phyloP scores from a whole-genome alignment of 2,113 vertebrate species.

The Planiliza haematocheilus region DNA sequence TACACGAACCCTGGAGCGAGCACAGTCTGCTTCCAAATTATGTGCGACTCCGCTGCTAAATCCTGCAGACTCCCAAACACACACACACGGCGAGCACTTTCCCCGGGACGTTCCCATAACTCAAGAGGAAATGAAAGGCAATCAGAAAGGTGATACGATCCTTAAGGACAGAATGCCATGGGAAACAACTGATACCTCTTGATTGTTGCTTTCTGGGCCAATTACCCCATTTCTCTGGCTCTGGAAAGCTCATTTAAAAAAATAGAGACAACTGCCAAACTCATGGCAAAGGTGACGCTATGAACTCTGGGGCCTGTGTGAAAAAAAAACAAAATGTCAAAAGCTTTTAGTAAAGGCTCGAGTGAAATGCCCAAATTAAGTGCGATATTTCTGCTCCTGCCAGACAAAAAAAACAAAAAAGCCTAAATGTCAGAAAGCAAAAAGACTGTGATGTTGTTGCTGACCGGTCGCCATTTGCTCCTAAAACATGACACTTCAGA shows the following conservation, averaged over 20 bases:
- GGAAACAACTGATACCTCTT: neutral
- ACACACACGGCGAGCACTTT: neutral
- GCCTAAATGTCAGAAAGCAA: slow-evolving; percentile 49
- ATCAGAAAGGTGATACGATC: neutral
- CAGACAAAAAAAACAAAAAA: slow-evolving; percentile 27
- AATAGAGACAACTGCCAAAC: slow-evolving; percentile 28
- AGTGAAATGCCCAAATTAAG: slow-evolving; percentile 44
- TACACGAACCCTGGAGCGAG: slow-evolving; percentile 23
- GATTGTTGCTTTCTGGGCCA: neutral
- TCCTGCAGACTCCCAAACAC: slow-evolving; percentile 18
- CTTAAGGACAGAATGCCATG: neutral
- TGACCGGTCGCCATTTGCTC: slow-evolving; percentile 34
- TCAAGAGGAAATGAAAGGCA: neutral
- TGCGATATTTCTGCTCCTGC: slow-evolving; percentile 45
- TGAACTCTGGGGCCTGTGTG: slow-evolving; percentile 12
- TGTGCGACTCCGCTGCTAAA: neutral
- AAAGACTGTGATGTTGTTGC: slow-evolving; percentile 46
- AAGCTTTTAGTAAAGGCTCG: slow-evolving; percentile 32
- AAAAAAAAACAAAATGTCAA: slow-evolving; percentile 41
- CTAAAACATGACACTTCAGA: slow-evolving; percentile 39
- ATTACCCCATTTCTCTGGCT: slow-evolving; percentile 13
- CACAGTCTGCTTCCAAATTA: neutral
- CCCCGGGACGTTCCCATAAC: neutral
- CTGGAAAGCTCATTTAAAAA: slow-evolving; percentile 26
- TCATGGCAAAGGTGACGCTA: slow-evolving; percentile 38